These are phyloP conservation scores for Chloropsis hardwickii DNA, from an alignment of 2,113 vertebrate genomes.

Conservation along the genomic window DNA sequence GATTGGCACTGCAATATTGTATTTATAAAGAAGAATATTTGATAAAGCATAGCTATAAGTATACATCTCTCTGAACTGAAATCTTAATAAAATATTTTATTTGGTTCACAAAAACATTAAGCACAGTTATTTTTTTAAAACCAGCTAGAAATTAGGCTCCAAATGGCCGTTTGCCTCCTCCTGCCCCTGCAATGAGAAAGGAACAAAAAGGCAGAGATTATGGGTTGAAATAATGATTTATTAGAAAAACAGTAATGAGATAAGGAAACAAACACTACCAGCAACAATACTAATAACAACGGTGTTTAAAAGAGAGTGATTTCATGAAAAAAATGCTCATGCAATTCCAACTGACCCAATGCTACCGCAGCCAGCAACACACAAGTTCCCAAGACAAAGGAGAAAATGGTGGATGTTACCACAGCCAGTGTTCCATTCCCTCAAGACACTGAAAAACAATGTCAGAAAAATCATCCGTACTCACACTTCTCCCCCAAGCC, in stretches of 20 bases:
- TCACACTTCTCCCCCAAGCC: background rate
- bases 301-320: background rate
- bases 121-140: background rate
- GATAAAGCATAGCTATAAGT: background rate
- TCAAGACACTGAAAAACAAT: background rate
- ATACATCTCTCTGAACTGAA: background rate
- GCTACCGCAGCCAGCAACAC: fast-evolving
- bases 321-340: background rate
- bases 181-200: background rate
- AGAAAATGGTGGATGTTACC: background rate
- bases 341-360: fast-evolving
- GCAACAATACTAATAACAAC: background rate
- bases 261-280: background rate
- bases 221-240: background rate
- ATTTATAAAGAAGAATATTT: background rate
- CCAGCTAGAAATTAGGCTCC: background rate
- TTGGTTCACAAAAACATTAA: background rate
- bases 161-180: fast-evolving
- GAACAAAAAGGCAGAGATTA: background rate
- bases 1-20: background rate
- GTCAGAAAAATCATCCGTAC: fast-evolving
- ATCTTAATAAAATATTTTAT: background rate
- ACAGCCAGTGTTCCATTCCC: background rate
- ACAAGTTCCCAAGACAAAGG: fast-evolving
- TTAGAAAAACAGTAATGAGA: background rate